Conservation (phyloP, 2,888 invertebrate genomes). For the Eueremaeus valkanovi region DNA sequence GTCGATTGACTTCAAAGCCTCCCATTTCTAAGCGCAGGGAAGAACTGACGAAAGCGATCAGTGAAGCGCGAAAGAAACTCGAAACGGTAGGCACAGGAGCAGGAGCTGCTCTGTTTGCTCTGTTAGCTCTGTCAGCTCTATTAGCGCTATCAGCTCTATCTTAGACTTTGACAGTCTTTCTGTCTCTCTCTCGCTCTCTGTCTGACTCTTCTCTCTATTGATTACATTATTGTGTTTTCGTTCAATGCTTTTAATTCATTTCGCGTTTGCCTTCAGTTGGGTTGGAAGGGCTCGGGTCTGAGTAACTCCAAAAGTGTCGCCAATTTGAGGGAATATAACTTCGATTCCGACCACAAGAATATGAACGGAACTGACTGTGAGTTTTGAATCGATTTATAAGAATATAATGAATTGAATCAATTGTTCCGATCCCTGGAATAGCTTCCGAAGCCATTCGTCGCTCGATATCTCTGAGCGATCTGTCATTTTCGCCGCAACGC, state of each 20-base stretch:
- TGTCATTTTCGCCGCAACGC: conserved; percentile 34
- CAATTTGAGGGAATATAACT: conserved; percentile 38
- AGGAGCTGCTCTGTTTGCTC: no score
- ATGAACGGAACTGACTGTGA: not conserved
- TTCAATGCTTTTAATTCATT: conserved; percentile 2
- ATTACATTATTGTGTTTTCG: no score
- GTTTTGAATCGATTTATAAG: not conserved
- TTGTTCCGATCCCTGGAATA: not conserved
- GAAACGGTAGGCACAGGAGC: conserved; percentile 78
- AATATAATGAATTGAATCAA: not conserved
- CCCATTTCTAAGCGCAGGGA: conserved; percentile 57
- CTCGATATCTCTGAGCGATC: conserved; percentile 42
- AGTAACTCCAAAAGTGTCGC: conserved; percentile 79
- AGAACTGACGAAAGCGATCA: conserved; percentile 73
- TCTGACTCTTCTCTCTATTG: no score
- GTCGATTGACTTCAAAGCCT: conserved; percentile 37
- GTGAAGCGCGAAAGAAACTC: conserved; percentile 76
- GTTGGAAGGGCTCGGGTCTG: conserved; percentile 67
- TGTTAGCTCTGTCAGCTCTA: no score
- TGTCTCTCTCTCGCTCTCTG: no score
- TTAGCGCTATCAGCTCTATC: no score
- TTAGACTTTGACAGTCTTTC: no score
- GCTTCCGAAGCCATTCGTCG: conserved; percentile 37
- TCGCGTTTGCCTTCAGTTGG: conserved; percentile 59
- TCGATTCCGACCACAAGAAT: not conserved